Base-by-base conservation (phyloP, 2,888 invertebrate genomes). In the Carabus problematicus region DNA sequence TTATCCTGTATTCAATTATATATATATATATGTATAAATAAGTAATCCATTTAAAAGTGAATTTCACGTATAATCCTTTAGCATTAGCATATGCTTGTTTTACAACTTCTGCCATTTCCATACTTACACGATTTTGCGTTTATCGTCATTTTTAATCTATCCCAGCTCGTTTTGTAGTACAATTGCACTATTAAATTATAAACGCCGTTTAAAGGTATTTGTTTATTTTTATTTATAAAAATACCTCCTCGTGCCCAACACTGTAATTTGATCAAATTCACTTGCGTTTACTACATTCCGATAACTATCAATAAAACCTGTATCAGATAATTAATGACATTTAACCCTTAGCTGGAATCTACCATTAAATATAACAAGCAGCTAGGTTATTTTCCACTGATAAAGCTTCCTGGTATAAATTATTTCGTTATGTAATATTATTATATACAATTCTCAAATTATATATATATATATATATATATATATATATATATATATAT, bases 51-150 rank as follows among this genome's bases (percentile, higher is more conserved):
- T 54, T 64, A 12, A 18, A 47, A 43, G 56, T 56, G 56, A 56
- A 55, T 64, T 64, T 56, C 43, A 43, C 55, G 42, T 29, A 56
- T 64, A 64, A 64, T 64, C 64, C 64, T 6, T 39, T n/a, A 47
- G 56, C 56, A 64, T 66, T 66, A 59, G 66, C 66, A 66, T 66
- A 66, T 47, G 59, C 49, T 42, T 56, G 66, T 49, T n/a, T n/a
- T n/a, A 66, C 59, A 66, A 66, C 59, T 66, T 66, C 66, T 66
- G 59, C 59, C 66, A 66, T 66, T 66, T 66, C 40, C 66, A 66
- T 59, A 66, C 49, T 49, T 49, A 59, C 66, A 66, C 59, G 66
- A 56, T 49, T 43, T 60, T 42, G 42, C 43, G 60, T 52, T 67
- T 60, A 67, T 67, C 66, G 45, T 47, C 14, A 14, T 49, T 42